Base-by-base conservation (phyloP, 2,888 invertebrate species). In the Lasioglossum lativentre region DNA sequence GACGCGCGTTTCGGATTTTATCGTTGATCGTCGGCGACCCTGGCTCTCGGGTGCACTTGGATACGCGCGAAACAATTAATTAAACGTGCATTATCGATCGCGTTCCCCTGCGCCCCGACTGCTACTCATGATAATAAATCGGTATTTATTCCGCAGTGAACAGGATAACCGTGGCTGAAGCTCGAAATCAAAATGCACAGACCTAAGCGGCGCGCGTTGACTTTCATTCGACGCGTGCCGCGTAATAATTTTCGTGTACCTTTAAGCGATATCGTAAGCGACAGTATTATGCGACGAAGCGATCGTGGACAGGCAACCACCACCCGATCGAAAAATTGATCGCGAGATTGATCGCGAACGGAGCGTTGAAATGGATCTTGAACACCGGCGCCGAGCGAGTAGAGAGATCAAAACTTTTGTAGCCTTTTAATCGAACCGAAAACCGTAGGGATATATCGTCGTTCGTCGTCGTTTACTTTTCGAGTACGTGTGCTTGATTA, bases 151-250 rank as follows among this genome's bases (percentile, higher is more conserved):
- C 86, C 86, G 87, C 82, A 77, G 56, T 87, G 91, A 90, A 90
- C 82, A 84, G 87, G 83, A 88, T 89, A 85, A 82, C 83, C 83
- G 88, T 91, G 91, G 92, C 92, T 92, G 90, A 90, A 93, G 92
- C 92, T 90, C 82, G 82, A 88, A 93, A 92, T 93, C 92, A 93
- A 93, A 92, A 93, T 89, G 71, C 72, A 84, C 76, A 74, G 85
- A 88, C 88, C 75, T 40, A 80, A 86, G 80, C 73, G 27, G 30
- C 42, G 56, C 45, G 19, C 75, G 74, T 82, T 75, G 73, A 42
- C 14, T 23, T 52, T 52, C 52, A 2, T 52, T 56, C 56, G 47
- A 10, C 59, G 81, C 10, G 68, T 82, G n/a, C 45, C 72, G 63
- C 47, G 23, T 19, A 70, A 76, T 68, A 71, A 81, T 79, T 82